Conservation (phyloP, 2,797 vertebrate genomes). For the Choloepus didactylus region DNA sequence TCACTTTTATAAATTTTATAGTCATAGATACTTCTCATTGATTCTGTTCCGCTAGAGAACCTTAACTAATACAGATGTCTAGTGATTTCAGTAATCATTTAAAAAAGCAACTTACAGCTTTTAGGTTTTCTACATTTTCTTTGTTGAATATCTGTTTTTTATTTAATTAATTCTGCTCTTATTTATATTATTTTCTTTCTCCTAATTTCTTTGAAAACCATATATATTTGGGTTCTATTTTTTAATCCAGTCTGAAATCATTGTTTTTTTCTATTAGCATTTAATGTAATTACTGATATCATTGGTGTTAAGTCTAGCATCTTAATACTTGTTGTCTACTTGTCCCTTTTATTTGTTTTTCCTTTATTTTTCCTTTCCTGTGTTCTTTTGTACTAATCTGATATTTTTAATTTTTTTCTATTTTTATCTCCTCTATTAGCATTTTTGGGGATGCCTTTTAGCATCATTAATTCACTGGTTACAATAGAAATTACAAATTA, state of each 20-base stretch:
- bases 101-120: neutral
- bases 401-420: neutral
- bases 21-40: no score
- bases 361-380: neutral
- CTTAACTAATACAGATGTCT: neutral
- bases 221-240: neutral
- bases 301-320: neutral
- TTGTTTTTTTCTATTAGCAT: neutral
- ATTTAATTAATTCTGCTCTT: neutral
- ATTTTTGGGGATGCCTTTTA: neutral
- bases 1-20: no score
- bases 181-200: neutral
- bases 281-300: neutral
- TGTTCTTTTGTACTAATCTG: neutral
- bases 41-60: no score
- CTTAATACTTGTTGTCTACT: neutral
- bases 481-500: neutral
- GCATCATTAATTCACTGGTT: neutral
- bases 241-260: neutral
- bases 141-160: neutral
- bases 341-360: neutral
- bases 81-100: neutral
- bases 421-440: neutral
- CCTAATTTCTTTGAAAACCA: neutral
- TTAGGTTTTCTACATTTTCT: neutral